A percentile compares a stretch with the other conserved stretches of the same genome.
Evolutionary conservation across 1,140 invertebrate species (phyloP).

Genomic region (Hirudo medicinalis): DNA sequence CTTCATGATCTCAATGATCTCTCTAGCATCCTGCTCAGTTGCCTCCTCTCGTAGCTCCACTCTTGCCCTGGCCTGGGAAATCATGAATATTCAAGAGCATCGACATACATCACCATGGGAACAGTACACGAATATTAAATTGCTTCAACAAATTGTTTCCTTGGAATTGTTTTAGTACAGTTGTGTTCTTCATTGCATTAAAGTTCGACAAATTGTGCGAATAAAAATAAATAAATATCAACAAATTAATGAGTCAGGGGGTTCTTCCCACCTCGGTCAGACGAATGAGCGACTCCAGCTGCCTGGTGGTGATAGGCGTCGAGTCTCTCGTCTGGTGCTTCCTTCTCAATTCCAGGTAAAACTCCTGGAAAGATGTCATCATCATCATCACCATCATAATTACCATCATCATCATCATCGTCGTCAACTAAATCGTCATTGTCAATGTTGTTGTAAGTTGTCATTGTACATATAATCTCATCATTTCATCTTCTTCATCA

Average conservation of each 20-base stretch:
- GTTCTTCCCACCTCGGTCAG: constrained; percentile 55
- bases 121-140: neutral
- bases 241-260: neutral
- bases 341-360: constrained; percentile 65
- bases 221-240: constrained; percentile 17
- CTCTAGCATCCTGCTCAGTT: constrained; percentile 62
- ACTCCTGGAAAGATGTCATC: constrained; percentile 45
- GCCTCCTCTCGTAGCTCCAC: constrained; percentile 66
- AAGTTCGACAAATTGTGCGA: neutral
- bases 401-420: neutral
- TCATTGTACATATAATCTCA: too few relatives aligned
- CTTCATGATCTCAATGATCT: constrained; percentile 71
- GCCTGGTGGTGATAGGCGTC: constrained; percentile 62
- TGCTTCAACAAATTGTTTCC: too few relatives aligned
- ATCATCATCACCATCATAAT: neutral
- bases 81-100: constrained; percentile 17
- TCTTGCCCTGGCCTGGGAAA: constrained; percentile 61
- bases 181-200: constrained; percentile 1
- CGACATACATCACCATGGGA: neutral
- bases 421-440: too few relatives aligned
- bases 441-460: neutral
- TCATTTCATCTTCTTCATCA: too few relatives aligned
- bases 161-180: too few relatives aligned
- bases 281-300: constrained; percentile 73
- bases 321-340: constrained; percentile 50